Evolutionary conservation across 1,140 invertebrate species (phyloP).

Genomic region (Drosophila bocqueti): DNA sequence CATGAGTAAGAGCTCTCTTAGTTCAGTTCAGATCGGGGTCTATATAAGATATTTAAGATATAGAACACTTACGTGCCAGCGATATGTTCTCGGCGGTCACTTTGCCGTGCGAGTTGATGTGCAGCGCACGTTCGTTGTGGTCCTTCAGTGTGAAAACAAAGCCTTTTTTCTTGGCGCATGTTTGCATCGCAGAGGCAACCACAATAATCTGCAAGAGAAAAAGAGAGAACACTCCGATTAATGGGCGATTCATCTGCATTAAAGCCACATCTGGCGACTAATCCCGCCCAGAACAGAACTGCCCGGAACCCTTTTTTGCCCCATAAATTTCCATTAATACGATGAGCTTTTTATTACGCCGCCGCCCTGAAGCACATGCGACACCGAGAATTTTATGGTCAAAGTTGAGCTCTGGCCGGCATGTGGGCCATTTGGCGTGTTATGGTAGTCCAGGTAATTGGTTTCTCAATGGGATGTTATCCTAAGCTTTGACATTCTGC

Average conservation of each 20-base stretch:
- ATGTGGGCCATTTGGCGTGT: constrained; percentile 25
- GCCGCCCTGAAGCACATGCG: constrained; percentile 52
- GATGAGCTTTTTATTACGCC: constrained; percentile 70
- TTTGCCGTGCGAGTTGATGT: constrained; percentile 77
- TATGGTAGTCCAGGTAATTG: constrained; percentile 48
- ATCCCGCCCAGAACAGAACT: constrained; percentile 35
- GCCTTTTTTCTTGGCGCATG: constrained; percentile 77
- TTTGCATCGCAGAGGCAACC: constrained; percentile 76
- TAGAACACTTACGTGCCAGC: constrained; percentile 79
- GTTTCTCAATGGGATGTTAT: constrained; percentile 34
- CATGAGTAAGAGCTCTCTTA: constrained; percentile 32
- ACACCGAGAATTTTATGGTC: constrained; percentile 61
- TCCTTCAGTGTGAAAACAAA: constrained; percentile 72
- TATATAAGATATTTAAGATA: constrained; percentile 9
- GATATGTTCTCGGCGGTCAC: constrained; percentile 76
- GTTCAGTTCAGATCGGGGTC: background rate
- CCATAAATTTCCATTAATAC: constrained; percentile 79
- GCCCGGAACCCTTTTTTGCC: constrained; percentile 22
- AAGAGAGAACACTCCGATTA: constrained; percentile 31
- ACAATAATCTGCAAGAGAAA: constrained; percentile 57
- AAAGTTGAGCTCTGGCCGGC: background rate
- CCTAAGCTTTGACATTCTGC: constrained; percentile 35
- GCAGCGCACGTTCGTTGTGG: constrained; percentile 70
- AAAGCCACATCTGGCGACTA: constrained; percentile 52
- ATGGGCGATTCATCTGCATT: constrained; percentile 48